Base-by-base conservation (phyloP, 1,140 invertebrate genomes). In the Atta colombica region DNA sequence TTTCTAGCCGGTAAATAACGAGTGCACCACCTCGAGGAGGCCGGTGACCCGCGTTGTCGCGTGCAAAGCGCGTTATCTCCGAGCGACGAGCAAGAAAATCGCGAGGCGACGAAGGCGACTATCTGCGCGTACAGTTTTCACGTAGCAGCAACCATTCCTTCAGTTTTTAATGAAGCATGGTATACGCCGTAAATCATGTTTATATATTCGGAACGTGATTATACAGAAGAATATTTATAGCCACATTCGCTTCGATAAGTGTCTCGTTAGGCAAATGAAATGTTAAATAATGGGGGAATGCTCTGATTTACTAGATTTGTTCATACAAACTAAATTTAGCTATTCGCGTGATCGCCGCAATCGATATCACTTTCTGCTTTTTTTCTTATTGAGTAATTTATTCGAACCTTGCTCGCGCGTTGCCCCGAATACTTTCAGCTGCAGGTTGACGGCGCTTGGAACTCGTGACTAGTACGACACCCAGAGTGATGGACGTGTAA, bases 31-130 rank as follows among this genome's bases (percentile, higher is more conserved):
- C 74, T 75, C 77, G 28, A 39, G 85, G 39, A 87, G 88, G 89
- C 85, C 89, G 88, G 31, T 85, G 89, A 89, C 88, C 88, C 88
- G 77, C 10, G 77, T 68, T 81, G 87, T 88, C 88, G 81, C 88
- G 88, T 86, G 87, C 68, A 51, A 68, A 72, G 55, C 72, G 88
- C 74, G 85, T 84, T 90, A 89, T 89, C 88, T 80, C 7, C 65
- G 68, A 16, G 21, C 49, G 65, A 58, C 60, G 71, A 65, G 80
- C 65, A 87, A 86, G 84, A 81, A 87, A 85, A 89, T 89, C 87
- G 39, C 75, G 25, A 77, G 45, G 45, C 87, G 87, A 89, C 85
- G 69, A 66, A 87, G 77, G 88, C 45, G 51, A 31, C 58, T 63
- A 77, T 63, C 35, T 18, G 69, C 58, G 58, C 25, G 25, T 35